Evolutionary conservation across 2,797 vertebrate genomes (phyloP).

Genomic region (Rhinella marina): DNA sequence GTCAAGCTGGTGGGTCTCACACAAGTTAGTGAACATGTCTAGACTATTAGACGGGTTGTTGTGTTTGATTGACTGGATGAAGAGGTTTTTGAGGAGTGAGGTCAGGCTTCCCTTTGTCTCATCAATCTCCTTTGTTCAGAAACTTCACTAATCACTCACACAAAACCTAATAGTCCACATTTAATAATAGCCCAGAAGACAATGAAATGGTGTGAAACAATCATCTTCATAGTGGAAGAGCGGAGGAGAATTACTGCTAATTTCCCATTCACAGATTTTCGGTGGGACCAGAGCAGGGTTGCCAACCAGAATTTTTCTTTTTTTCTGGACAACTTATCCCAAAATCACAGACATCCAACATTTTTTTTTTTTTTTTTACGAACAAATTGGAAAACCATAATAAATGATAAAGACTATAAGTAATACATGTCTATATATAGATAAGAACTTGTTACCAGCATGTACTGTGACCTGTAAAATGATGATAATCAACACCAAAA

Average conservation of each 20-base stretch:
- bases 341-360: too few species aligned
- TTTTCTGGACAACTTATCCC: too few species aligned
- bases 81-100: background rate
- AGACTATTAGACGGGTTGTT: background rate
- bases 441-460: too few species aligned
- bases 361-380: too few species aligned
- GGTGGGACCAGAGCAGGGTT: too few species aligned
- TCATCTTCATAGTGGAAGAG: background rate
- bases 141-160: conserved; percentile 27
- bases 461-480: too few species aligned
- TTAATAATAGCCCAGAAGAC: background rate
- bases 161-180: background rate
- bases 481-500: too few species aligned
- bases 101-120: background rate
- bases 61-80: conserved; percentile 20
- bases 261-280: background rate
- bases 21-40: conserved; percentile 18
- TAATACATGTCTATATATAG: too few species aligned
- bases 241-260: background rate
- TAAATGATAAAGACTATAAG: too few species aligned
- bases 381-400: too few species aligned
- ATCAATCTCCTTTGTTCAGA: conserved; percentile 10
- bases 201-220: background rate
- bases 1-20: background rate
- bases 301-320: too few species aligned